Evolutionary conservation across 2,888 invertebrate species (phyloP).

Genomic region (Cantharis rustica): DNA sequence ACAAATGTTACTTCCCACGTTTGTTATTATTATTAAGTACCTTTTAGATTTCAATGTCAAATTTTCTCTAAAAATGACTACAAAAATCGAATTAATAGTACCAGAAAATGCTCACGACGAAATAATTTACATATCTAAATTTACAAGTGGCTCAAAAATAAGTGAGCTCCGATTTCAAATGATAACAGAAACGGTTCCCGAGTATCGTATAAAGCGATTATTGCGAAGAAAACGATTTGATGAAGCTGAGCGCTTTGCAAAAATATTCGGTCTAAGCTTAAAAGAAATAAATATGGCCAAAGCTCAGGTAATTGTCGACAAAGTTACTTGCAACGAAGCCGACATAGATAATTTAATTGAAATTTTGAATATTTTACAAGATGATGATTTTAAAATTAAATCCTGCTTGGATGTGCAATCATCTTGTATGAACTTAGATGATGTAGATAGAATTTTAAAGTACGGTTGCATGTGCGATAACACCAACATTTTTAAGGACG

Average conservation of each 20-base stretch:
- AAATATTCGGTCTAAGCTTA: conserved; percentile 51
- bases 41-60: conserved; percentile 36
- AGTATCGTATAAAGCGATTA: conserved; percentile 55
- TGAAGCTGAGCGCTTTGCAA: conserved; percentile 58
- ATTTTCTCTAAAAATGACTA: conserved; percentile 42
- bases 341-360: conserved; percentile 52
- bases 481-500: not conserved
- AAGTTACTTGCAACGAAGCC: conserved; percentile 39
- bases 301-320: conserved; percentile 51
- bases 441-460: conserved; percentile 39
- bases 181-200: conserved; percentile 56
- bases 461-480: conserved; percentile 35
- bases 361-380: conserved; percentile 54
- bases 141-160: conserved; percentile 30
- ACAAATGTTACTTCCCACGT: not conserved
- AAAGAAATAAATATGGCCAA: conserved; percentile 55
- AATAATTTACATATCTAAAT: conserved; percentile 42
- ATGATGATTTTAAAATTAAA: conserved; percentile 55
- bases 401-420: conserved; percentile 48
- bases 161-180: conserved; percentile 44
- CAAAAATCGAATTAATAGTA: conserved; percentile 38
- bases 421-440: conserved; percentile 31
- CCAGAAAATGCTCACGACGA: conserved; percentile 44
- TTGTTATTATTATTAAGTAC: conserved; percentile 3
- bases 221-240: conserved; percentile 55